phyloP scores from a whole-genome alignment of 2,113 vertebrate species.

The Galbula dea region DNA sequence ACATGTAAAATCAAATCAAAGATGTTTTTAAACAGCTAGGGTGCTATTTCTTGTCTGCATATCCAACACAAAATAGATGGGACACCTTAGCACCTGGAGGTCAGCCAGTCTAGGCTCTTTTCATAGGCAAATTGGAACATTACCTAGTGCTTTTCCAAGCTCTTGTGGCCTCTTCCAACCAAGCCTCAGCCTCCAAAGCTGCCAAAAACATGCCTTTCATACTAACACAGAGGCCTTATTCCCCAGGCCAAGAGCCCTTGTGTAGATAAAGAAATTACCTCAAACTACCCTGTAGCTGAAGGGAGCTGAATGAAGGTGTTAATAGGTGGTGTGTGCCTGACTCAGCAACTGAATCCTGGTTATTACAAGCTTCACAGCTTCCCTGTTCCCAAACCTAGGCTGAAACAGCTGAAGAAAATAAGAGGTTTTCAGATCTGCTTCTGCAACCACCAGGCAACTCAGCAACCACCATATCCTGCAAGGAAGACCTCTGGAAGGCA shows the following conservation, averaged over 20 bases:
- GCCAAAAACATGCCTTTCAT: background rate
- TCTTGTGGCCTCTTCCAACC: background rate
- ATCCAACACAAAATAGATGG: background rate
- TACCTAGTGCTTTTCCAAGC: background rate
- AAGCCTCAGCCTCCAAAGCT: background rate
- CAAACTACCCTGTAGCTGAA: background rate
- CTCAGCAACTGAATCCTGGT: background rate
- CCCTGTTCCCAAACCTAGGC: background rate
- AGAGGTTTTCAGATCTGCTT: background rate
- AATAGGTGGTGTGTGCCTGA: background rate
- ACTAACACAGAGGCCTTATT: background rate
- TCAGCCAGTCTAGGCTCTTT: background rate
- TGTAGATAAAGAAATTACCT: background rate
- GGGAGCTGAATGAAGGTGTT: background rate
- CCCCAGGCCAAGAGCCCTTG: background rate
- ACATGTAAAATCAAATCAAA: background rate
- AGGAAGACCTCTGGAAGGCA: background rate
- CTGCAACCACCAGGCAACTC: background rate
- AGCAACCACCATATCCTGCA: background rate
- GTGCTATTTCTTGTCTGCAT: background rate
- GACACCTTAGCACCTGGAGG: background rate
- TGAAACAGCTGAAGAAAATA: background rate
- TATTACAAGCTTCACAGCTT: background rate
- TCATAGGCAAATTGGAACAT: background rate
- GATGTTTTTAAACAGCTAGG: background rate